Evolutionary conservation across 2,797 vertebrate genomes (phyloP).

Genomic region (Meda fulgida): DNA sequence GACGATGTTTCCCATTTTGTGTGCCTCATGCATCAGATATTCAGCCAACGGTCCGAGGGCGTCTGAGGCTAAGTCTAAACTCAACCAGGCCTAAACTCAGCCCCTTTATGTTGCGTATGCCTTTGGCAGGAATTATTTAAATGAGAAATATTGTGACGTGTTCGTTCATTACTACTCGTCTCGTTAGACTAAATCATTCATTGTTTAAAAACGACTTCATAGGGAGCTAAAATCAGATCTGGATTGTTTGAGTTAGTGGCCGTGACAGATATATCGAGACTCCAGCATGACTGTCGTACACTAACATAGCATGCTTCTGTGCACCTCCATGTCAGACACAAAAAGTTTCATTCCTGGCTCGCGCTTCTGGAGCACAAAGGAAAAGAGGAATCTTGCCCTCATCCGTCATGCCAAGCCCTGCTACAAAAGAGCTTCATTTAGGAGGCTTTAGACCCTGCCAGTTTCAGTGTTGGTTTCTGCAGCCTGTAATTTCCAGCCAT

Average conservation of each 20-base stretch:
- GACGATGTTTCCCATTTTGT: no score
- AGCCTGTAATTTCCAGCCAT: constrained; percentile 39
- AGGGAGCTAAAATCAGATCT: background rate
- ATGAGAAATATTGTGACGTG: background rate
- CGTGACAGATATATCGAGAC: background rate
- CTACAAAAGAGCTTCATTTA: constrained; percentile 33
- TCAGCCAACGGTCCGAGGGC: no score
- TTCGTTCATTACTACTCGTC: background rate
- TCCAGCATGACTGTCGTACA: background rate
- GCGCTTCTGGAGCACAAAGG: constrained; percentile 8
- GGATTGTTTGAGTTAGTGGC: constrained; percentile 2
- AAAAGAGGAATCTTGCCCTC: constrained; percentile 12
- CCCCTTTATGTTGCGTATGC: background rate
- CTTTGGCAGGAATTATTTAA: no score
- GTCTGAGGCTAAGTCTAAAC: background rate
- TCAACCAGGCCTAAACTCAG: background rate
- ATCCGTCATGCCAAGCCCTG: constrained; percentile 14
- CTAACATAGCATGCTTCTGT: constrained; percentile 5
- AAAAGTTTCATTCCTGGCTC: background rate
- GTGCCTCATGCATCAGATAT: no score
- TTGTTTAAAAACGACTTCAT: background rate
- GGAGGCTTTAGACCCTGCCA: constrained; percentile 9
- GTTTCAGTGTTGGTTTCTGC: constrained; percentile 8
- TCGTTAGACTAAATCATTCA: background rate
- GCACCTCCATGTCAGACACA: background rate